Evolutionary conservation across 1,140 invertebrate genomes (phyloP), one percentile per base, ranked within the genome.

Genomic region (Cotesia typhae): DNA sequence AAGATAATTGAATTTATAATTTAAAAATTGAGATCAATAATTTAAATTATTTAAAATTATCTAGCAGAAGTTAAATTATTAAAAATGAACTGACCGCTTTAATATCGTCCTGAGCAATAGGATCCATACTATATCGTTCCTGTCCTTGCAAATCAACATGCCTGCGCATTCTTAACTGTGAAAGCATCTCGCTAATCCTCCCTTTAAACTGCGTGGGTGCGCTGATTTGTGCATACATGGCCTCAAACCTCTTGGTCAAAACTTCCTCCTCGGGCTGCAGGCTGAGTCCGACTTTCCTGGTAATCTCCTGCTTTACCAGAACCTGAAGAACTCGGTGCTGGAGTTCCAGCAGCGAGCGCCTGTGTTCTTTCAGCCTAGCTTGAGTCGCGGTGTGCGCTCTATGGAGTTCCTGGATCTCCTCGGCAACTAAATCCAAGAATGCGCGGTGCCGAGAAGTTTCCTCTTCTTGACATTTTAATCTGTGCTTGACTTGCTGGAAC

Each of bases 171-270:
- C 94, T 88, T 75, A 96, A 92, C 73, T 95, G 94, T 20, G 95
- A 95, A 70, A 97, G 89, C 74, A 98, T 87, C 87, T 98, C 96
- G 82, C 95, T 96, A 37, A 98, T 89, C 74, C 95, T 91, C 85
- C 95, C 95, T 87, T 96, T 96, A 78, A 96, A 97, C 79, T 97
- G 94, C 64, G 95, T 96, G 9, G 96, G 96, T 9, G 95, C 92
- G 75, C 94, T 94, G 2, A 98, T 90, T 80, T 97, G 93, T 0
- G 92, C 90, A 66, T 95, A 92, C 82, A 98, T 90, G 61, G 92
- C 91, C 86, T 98, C 95, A 9, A 98, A 88, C 77, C 94, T 92
- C 14, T 93, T 93, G 59, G 94, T 89, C 14, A 97, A 83, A 12
- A 92, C 90, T 87, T 98, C 96, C 85, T 98, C 97, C 76, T 97